Evolutionary conservation across 92 coral and sea anemone species (phyloP).

Genomic region (Bergia sp.): DNA sequence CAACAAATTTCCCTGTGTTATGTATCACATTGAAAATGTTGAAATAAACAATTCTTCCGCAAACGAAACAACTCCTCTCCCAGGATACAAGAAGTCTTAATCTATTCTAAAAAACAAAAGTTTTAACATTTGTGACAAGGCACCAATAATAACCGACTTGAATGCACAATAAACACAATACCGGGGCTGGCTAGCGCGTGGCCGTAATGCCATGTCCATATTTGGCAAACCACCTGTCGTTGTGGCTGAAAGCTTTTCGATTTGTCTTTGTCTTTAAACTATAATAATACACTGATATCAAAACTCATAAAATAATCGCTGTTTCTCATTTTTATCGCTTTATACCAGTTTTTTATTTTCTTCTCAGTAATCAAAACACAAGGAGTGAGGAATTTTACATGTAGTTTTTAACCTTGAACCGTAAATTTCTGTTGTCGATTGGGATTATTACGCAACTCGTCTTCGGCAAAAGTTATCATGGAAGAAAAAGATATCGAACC

Average conservation of each 20-base stretch:
- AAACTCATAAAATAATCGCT: background rate
- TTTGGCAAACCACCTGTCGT: slow-evolving; percentile 56
- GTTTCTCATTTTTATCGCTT: slow-evolving; percentile 7
- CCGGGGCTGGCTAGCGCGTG: background rate
- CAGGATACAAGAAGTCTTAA: background rate
- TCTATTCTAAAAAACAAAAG: background rate
- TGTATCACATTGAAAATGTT: too few species aligned
- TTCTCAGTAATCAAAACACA: background rate
- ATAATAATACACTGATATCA: slow-evolving; percentile 14
- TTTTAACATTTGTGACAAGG: background rate
- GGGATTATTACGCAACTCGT: slow-evolving; percentile 3
- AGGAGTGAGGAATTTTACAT: background rate
- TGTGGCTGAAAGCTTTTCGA: slow-evolving; percentile 37
- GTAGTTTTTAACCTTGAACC: background rate
- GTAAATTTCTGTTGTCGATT: background rate
- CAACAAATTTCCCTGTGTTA: too few species aligned
- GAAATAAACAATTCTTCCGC: too few species aligned
- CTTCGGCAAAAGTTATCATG: background rate
- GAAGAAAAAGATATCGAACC: background rate
- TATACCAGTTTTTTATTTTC: background rate
- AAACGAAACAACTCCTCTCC: too few species aligned
- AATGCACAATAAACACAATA: background rate
- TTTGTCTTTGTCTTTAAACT: background rate
- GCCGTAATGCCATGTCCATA: slow-evolving; percentile 34
- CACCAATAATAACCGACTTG: background rate